Conservation (phyloP, 2,888 invertebrate genomes). For the Penaeus monodon region DNA sequence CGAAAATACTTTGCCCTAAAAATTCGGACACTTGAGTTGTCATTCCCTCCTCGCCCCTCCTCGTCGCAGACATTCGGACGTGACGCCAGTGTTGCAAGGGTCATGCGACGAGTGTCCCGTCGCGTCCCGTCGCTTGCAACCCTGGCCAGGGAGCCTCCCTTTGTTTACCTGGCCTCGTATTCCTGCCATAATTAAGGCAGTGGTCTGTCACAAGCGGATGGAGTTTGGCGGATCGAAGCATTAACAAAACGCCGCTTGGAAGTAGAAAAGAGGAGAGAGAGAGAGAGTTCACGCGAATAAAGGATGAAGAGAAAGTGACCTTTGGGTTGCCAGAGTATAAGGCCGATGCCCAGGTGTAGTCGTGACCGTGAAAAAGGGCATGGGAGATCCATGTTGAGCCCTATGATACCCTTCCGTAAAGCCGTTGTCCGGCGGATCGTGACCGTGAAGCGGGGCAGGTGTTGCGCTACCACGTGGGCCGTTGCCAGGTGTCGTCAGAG, state of each 20-base stretch:
- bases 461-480: slow-evolving; percentile 48
- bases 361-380: slow-evolving; percentile 11
- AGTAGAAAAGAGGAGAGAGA: too few relatives aligned
- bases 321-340: slow-evolving; percentile 9
- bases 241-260: too few relatives aligned
- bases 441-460: slow-evolving; percentile 52
- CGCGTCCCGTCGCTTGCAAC: too few relatives aligned
- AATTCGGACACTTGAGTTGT: neutral
- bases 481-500: slow-evolving; percentile 31
- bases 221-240: too few relatives aligned
- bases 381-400: neutral
- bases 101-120: too few relatives aligned
- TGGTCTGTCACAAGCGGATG: too few relatives aligned
- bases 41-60: neutral
- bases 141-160: too few relatives aligned
- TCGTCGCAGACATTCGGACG: too few relatives aligned
- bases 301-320: slow-evolving; percentile 3
- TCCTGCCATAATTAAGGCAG: too few relatives aligned
- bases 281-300: too few relatives aligned
- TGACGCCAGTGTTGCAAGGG: too few relatives aligned
- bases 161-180: neutral
- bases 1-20: slow-evolving; percentile 7
- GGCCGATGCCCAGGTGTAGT: slow-evolving; percentile 9
- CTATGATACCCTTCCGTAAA: slow-evolving; percentile 8
- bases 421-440: slow-evolving; percentile 1